Base-by-base conservation (phyloP, 2,888 invertebrate species). In the Stenoptilia bipunctidactyla region DNA sequence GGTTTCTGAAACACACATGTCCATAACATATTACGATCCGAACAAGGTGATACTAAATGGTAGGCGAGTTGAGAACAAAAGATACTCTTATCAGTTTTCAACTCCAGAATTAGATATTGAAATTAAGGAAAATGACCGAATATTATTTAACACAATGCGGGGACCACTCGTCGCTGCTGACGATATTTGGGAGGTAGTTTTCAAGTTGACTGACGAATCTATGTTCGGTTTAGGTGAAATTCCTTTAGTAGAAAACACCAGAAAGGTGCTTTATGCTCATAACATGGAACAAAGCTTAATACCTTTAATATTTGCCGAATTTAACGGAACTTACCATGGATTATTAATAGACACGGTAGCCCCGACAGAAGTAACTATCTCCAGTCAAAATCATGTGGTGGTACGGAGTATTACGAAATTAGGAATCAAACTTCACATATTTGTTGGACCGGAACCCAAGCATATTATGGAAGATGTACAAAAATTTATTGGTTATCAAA, bases 161-260 rank as follows among this genome's bases (percentile, higher is more conserved):
- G 88, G 88, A 0, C 88, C 89, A 0, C 47, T 88, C 0, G 86
- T 89, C 43, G 85, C 87, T 1, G 85, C 88, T 0, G 63, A 86
- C 14, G 68, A 82, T 34, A 89, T 88, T 50, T 88, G 88, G 87
- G 89, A 89, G 58, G 76, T 88, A 52, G 70, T 85, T 0, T 71
- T 89, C 13, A 77, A 73, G 46, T 50, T 89, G 20, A 85, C 85
- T 0, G 68, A 85, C 13, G 76, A 80, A 40, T 61, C 71, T 0
- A 67, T 89, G 52, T 88, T 83, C 44, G 89, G 89, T 0, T 60
- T 89, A 1, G 87, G 86, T 13, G 76, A 85, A 51, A 66, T 86
- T 40, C 74, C 80, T 10, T 47, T 87, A 1, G 62, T 45, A 38
- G 46, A 47, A 30, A 62, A 61, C 12, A 67, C 64, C 0, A 58